These are phyloP conservation scores for Drosophila grimshawi DNA, from an alignment of 1,140 invertebrate genomes.

Conservation along the genomic window DNA sequence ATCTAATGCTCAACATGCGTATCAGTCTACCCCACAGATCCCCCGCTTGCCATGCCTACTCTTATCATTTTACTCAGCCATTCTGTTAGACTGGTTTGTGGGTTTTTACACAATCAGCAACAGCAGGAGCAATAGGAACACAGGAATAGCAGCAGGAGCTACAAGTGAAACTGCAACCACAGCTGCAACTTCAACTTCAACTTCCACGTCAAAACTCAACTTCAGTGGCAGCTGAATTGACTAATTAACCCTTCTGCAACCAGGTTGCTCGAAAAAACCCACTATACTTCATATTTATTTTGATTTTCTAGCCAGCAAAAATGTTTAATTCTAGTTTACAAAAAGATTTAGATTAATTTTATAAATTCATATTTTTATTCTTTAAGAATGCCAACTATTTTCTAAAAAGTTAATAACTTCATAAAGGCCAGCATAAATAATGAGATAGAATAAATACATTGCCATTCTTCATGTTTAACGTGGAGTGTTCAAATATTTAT, in stretches of 20 bases:
- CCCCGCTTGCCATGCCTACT: background rate
- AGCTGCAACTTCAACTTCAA: slow-evolving; percentile 43
- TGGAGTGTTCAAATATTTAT: too few relatives aligned
- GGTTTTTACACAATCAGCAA: slow-evolving; percentile 28
- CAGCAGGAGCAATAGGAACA: slow-evolving; percentile 33
- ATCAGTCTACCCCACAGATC: slow-evolving; percentile 39
- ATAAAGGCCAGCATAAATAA: too few relatives aligned
- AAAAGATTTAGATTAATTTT: too few relatives aligned
- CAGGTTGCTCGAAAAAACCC: background rate
- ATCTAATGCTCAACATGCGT: slow-evolving; percentile 71
- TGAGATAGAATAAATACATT: too few relatives aligned
- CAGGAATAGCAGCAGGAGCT: slow-evolving; percentile 15
- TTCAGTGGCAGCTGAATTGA: slow-evolving; percentile 49
- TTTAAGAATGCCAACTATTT: too few relatives aligned
- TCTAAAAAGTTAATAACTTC: too few relatives aligned
- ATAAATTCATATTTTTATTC: too few relatives aligned
- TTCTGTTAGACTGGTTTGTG: slow-evolving; percentile 40
- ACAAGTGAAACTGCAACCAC: slow-evolving; percentile 37
- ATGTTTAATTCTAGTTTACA: too few relatives aligned
- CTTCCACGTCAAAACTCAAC: slow-evolving; percentile 19
- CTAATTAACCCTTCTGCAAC: slow-evolving; percentile 36
- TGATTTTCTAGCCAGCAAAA: too few relatives aligned
- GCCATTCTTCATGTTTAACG: too few relatives aligned
- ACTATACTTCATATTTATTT: too few relatives aligned
- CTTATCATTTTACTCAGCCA: background rate